Evolutionary conservation across 2,797 vertebrate species (phyloP).

Genomic region (Microhierax caerulescens): DNA sequence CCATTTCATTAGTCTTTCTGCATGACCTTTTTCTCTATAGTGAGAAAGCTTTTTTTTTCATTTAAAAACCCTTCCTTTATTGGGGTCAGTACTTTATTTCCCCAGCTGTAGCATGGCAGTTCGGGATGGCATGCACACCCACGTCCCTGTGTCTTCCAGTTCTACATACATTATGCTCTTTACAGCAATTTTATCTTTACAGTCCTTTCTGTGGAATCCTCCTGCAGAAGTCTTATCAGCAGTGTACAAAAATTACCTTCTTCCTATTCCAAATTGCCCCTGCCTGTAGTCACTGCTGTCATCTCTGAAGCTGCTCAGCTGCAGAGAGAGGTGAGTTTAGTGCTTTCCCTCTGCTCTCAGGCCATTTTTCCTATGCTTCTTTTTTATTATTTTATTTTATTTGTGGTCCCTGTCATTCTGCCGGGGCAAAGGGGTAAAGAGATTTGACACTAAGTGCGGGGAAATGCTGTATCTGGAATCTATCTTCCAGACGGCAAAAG

Average conservation of each 20-base stretch:
- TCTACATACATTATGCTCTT: not conserved
- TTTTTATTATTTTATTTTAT: conserved; percentile 80
- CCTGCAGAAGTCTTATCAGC: not conserved
- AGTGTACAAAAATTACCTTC: not conserved
- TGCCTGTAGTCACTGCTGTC: not conserved
- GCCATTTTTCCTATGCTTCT: conserved; percentile 71
- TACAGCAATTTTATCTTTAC: not conserved
- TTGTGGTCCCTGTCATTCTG: conserved; percentile 81
- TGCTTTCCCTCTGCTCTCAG: conserved; percentile 54
- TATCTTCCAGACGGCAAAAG: conserved; percentile 80
- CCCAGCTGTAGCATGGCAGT: not conserved
- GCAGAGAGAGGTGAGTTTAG: conserved; percentile 4
- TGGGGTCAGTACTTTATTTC: not conserved
- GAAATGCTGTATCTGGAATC: conserved; percentile 83
- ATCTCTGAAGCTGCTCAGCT: not conserved
- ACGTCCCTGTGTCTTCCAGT: not conserved
- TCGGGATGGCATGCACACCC: not conserved
- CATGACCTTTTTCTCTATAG: not conserved
- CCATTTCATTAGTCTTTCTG: not conserved
- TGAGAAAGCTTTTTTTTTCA: not conserved
- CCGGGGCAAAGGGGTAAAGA: conserved; percentile 83
- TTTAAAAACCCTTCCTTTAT: not conserved
- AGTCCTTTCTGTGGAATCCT: not conserved
- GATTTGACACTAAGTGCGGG: conserved; percentile 80
- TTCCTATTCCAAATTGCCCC: not conserved